These are phyloP conservation scores for Plagodis dolabraria DNA, from an alignment of 2,888 invertebrate species.

Conservation along the genomic window DNA sequence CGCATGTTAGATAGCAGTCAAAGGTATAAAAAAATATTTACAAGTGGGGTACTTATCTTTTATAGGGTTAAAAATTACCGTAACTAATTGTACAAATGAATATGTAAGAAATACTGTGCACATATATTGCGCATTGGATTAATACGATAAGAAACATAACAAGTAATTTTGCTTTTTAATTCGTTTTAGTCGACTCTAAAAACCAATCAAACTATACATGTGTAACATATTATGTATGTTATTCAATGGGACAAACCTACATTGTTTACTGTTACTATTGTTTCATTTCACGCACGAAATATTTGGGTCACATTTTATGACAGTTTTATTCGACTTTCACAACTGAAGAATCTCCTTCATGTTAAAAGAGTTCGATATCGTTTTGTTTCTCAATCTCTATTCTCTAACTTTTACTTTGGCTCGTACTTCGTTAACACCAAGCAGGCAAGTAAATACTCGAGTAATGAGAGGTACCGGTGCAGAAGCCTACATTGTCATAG, in stretches of 20 bases:
- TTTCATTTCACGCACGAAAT: conserved; percentile 17
- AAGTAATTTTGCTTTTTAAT: no score
- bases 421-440: conserved; percentile 5
- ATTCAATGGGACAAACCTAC: neutral
- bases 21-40: no score
- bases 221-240: no score
- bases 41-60: no score
- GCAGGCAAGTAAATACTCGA: conserved; percentile 2
- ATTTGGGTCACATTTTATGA: conserved; percentile 6
- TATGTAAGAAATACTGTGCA: no score
- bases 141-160: no score
- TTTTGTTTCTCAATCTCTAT: neutral
- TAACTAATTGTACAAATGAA: no score
- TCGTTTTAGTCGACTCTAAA: no score
- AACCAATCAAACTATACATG: no score
- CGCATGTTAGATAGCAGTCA: no score
- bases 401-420: neutral
- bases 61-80: no score
- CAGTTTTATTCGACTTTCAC: conserved; percentile 4
- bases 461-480: conserved; percentile 21
- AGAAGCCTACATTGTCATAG: conserved; percentile 15
- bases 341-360: neutral
- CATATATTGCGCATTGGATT: no score
- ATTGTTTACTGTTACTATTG: conserved; percentile 9
- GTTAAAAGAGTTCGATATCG: neutral